A percentile compares a stretch with the other conserved stretches of the same genome.
Conservation (phyloP, 2,797 vertebrate genomes). For the Morus bassanus region DNA sequence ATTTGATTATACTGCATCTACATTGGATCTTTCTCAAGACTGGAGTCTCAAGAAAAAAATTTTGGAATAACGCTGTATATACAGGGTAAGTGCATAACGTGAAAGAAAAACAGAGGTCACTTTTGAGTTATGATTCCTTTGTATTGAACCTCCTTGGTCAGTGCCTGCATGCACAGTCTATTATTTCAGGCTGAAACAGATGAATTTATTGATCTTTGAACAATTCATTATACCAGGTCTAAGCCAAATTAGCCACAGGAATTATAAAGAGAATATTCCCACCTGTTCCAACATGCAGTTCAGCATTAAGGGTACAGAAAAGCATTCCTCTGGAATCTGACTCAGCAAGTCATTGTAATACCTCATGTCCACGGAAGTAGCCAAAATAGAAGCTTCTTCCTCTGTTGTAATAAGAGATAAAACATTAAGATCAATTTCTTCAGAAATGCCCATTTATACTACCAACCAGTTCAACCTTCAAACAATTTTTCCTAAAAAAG, state of each 20-base stretch:
- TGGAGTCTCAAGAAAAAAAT: not conserved
- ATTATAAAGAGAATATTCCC: not conserved
- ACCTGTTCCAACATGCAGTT: slow-evolving; percentile 92
- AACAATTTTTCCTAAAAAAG: not conserved
- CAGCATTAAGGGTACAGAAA: slow-evolving; percentile 86
- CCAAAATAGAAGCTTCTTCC: not conserved
- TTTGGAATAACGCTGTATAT: not conserved
- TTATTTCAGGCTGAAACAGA: not conserved
- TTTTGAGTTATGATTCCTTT: not conserved
- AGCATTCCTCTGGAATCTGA: slow-evolving; percentile 79
- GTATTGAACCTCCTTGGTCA: not conserved
- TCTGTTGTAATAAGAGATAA: not conserved
- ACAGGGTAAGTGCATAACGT: not conserved
- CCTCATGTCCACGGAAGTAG: slow-evolving; percentile 80
- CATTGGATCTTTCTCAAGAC: too few relatives aligned
- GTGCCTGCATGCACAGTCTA: not conserved
- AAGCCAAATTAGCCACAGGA: not conserved
- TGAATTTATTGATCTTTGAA: not conserved
- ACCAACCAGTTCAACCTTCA: not conserved
- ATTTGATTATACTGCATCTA: not conserved
- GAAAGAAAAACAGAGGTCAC: not conserved
- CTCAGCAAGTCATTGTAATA: slow-evolving; percentile 85
- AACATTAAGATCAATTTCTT: not conserved
- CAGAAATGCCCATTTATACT: not conserved
- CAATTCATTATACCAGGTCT: not conserved